Base-by-base conservation (phyloP, 2,888 invertebrate species). In the Drymonia ruficornis region DNA sequence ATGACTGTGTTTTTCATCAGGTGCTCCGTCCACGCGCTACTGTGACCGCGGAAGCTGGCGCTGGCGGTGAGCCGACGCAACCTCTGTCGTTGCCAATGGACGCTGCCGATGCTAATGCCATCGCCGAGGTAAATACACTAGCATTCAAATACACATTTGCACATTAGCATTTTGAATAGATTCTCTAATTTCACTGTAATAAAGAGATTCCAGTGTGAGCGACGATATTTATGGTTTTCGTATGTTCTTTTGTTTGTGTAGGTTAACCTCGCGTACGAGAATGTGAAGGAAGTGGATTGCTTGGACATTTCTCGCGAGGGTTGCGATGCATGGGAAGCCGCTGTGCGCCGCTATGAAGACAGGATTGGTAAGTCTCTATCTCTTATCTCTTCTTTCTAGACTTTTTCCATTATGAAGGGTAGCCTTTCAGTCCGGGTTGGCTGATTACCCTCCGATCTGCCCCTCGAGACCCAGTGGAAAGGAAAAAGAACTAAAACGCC, bases 271-370 rank as follows among this genome's bases (percentile, higher is more conserved):
- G 99, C 99, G 0, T 99, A 99, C 83, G 99, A 99, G 84, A 98
- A 99, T 86, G 98, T 99, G 2, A 99, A 99, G 83, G 99, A 99
- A 90, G 99, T 99, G 0, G 99, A 99, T 83, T 99, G 99, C 72
- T 92, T 99, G 81, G 99, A 99, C 84, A 98, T 99, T 43, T 96
- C 97, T 31, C 98, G 98, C 72, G 99, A 99, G 83, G 99, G 99
- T 0, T 96, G 96, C 52, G 99, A 99, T 79, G 97, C 98, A 1
- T 99, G 99, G 99, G 99, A 99, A 78, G 99, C 99, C 1, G 99
- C 99, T 12, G 97, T 98, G 12, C 96, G 97, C 57, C 96, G 99
- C 47, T 99, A 99, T 86, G 99, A 99, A 85, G 99, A 99, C 78
- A 95, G 99, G 60, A 99, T 99, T 65, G 99, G 94, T 94, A 74